Base-by-base conservation (phyloP, 2,113 vertebrate species). In the Crocuta crocuta region DNA sequence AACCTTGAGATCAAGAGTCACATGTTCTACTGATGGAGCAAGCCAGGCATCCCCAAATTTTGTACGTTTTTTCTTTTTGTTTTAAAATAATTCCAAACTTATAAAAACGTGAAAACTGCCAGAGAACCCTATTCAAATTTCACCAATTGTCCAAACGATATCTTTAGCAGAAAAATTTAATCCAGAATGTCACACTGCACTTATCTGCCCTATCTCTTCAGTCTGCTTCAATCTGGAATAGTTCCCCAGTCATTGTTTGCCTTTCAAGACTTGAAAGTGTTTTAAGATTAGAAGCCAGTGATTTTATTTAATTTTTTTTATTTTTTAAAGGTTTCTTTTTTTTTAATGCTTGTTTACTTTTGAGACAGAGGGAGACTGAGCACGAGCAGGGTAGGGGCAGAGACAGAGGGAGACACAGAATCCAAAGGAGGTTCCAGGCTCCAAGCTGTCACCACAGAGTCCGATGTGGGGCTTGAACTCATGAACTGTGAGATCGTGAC, bases 41-140 rank as follows among this genome's bases (percentile, higher is more conserved):
- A 76, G 43, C 12, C 7, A 48, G 74, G 24, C 1, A 7, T 26
- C 74, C 26, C 74, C 26, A 48, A 48, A 28, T 31, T 17, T 48
- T 48, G 43, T 48, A 33, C 48, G 2, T 45, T 70, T 66, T 68
- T 35, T 76, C 39, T 91, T 94, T 92, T 79, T 35, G 7, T 92
- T 92, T 73, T 78, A n/a, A 96, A 89, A 89, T 89, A 39, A 74
- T 80, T 87, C 95, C 68, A 74, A 65, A 76, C 39, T 58, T 94
- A 58, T 6, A 58, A 19, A 53, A 65, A 70, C 89, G 10, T 28
- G 39, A 78, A 84, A 91, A 88, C 11, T 66, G 35, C 63, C 43
- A 50, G 23, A 53, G 55, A 76, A 88, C 9, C 12, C 26, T 73
- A 50, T 13, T 70, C 15, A 68, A 1, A 5, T 83, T 96, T 70